Evolutionary conservation across 2,797 vertebrate genomes (phyloP), one percentile per base, ranked within the genome.

Genomic region (Chelon labrosus): DNA sequence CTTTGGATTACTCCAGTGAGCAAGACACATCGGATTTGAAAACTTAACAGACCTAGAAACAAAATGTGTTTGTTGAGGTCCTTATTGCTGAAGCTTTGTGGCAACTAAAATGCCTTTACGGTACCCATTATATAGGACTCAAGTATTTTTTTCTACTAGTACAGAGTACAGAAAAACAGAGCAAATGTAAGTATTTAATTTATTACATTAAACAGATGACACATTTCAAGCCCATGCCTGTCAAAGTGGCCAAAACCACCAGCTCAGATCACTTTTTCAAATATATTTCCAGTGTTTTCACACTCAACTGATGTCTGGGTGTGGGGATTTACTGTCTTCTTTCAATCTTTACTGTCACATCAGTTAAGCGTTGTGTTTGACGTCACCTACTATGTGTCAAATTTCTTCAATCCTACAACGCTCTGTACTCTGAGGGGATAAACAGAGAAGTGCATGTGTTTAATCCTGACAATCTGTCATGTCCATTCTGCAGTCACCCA

Each of bases 401-500:
- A 80, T 78, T 67, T 52, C 35, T 87, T 73, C 53, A 92, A 88
- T 90, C 78, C 42, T 59, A 11, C 59, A 73, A 78, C 54, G 50
- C 64, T 75, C 65, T 25, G n/a, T 57, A 39, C 20, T 42, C 66
- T 67, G 55, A 67, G 70, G 79, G 76, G 69, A 72, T 75, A 51
- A 83, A 75, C 52, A 69, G 46, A 81, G 22, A 75, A 61, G 61
- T 87, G 91, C 92, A 92, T 91, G 91, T 86, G 71, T 89, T 85
- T 88, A 91, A 92, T 92, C 83, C 81, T 93, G 87, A 88, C 70
- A 89, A 93, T 93, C 89, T 93, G 86, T 94, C 90, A 86, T 94
- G 90, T 93, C 92, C 90, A 65, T 92, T 85, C 92, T 95, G 82
- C 84, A 98, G 97, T 98, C 97, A 80, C 97, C 97, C 83, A 95